phyloP scores from a whole-genome alignment of 2,888 invertebrate genomes.

The Sinotaia quadrata region DNA sequence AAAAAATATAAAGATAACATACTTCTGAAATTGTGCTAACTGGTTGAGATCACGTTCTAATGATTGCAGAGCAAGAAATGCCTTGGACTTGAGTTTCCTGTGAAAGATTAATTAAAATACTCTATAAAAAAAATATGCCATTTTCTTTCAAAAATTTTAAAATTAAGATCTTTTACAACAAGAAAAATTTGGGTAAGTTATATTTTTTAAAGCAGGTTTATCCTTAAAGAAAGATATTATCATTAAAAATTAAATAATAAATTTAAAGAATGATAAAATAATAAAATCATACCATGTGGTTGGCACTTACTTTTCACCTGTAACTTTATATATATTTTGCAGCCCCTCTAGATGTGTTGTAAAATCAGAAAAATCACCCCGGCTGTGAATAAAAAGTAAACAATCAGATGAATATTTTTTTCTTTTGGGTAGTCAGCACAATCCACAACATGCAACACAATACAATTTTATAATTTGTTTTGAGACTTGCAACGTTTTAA shows the following conservation, averaged over 20 bases:
- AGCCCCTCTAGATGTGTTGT: constrained; percentile 92
- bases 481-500: too few relatives aligned
- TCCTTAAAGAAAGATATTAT: neutral
- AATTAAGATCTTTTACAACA: neutral
- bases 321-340: constrained; percentile 91
- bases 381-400: constrained; percentile 45
- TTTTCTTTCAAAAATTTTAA: neutral
- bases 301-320: constrained; percentile 85
- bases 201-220: too few relatives aligned
- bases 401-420: constrained; percentile 1
- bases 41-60: constrained; percentile 90
- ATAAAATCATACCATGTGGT: too few relatives aligned
- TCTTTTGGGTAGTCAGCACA: neutral
- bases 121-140: neutral
- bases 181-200: too few relatives aligned
- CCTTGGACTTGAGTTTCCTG: constrained; percentile 90
- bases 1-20: too few relatives aligned
- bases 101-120: constrained; percentile 33
- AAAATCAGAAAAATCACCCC: constrained; percentile 91
- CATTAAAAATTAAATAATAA: too few relatives aligned
- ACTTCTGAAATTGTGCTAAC: constrained; percentile 79
- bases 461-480: too few relatives aligned
- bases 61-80: constrained; percentile 91
- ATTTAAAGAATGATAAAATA: too few relatives aligned
- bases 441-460: neutral